A percentile compares a stretch with the other conserved stretches of the same genome.
phyloP scores from a whole-genome alignment of 2,888 invertebrate genomes.

The Tipula confusa region DNA sequence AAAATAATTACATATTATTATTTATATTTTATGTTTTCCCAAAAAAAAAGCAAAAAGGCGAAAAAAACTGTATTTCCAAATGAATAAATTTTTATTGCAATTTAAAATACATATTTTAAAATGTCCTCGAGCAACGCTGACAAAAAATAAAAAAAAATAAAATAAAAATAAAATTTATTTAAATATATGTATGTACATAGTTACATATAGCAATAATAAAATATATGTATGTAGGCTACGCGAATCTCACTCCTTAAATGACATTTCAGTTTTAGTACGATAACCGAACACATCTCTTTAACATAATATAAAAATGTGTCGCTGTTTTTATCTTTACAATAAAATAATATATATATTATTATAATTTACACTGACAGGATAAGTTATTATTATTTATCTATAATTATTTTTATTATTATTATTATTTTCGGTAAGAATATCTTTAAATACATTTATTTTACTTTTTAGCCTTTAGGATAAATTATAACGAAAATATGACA shows the following conservation, averaged over 20 bases:
- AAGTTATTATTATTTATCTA: slow-evolving; percentile 5
- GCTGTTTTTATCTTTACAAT: neutral
- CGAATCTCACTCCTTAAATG: neutral
- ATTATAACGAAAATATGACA: neutral
- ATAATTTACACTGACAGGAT: slow-evolving; percentile 7
- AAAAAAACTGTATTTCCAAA: neutral
- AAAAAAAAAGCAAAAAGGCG: no score
- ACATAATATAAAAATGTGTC: neutral
- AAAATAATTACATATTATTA: neutral
- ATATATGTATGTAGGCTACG: neutral
- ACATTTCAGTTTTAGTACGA: neutral
- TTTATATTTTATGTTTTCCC: neutral
- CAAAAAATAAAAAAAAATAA: no score
- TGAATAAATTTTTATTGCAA: neutral
- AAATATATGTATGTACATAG: neutral
- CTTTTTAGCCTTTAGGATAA: neutral
- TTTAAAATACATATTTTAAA: neutral
- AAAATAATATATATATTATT: neutral
- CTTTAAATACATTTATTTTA: neutral
- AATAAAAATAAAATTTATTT: neutral
- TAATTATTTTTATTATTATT: neutral
- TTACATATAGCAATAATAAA: neutral
- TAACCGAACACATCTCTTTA: neutral
- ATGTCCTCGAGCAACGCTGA: neutral
- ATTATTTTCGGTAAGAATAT: neutral